Evolutionary conservation across 2,888 invertebrate genomes (phyloP).

Genomic region (Platynereis dumerilii): DNA sequence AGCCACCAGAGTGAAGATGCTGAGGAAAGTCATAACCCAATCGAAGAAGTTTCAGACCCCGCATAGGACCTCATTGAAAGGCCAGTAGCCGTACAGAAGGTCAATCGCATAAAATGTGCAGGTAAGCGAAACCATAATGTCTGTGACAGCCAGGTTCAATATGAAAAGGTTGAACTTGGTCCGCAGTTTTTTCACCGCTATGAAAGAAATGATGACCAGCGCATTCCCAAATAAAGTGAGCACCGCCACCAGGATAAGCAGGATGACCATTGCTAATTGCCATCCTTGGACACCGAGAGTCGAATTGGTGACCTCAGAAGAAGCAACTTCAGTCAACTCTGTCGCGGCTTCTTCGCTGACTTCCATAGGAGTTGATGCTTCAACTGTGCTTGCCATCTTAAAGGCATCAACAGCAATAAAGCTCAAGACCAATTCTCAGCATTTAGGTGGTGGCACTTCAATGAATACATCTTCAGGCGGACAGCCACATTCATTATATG

Average conservation of each 20-base stretch:
- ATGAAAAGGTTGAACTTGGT: slow-evolving; percentile 58
- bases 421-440: too few relatives aligned
- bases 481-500: too few relatives aligned
- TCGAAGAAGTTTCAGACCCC: slow-evolving; percentile 58
- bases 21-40: slow-evolving; percentile 60
- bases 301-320: too few relatives aligned
- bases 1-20: slow-evolving; percentile 55
- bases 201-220: slow-evolving; percentile 55
- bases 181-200: slow-evolving; percentile 52
- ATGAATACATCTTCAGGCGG: too few relatives aligned
- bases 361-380: too few relatives aligned
- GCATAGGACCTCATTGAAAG: slow-evolving; percentile 51
- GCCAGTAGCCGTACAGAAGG: slow-evolving; percentile 53
- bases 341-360: too few relatives aligned
- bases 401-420: too few relatives aligned
- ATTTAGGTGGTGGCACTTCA: too few relatives aligned
- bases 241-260: slow-evolving; percentile 16
- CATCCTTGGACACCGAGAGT: too few relatives aligned
- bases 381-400: too few relatives aligned
- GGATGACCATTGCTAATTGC: not conserved
- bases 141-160: slow-evolving; percentile 46
- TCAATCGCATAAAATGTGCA: slow-evolving; percentile 53
- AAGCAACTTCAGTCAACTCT: too few relatives aligned
- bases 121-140: slow-evolving; percentile 50
- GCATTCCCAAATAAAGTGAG: slow-evolving; percentile 55